These are phyloP conservation scores for Perodicticus potto DNA, from an alignment of 2,797 vertebrate species.

Conservation along the genomic window DNA sequence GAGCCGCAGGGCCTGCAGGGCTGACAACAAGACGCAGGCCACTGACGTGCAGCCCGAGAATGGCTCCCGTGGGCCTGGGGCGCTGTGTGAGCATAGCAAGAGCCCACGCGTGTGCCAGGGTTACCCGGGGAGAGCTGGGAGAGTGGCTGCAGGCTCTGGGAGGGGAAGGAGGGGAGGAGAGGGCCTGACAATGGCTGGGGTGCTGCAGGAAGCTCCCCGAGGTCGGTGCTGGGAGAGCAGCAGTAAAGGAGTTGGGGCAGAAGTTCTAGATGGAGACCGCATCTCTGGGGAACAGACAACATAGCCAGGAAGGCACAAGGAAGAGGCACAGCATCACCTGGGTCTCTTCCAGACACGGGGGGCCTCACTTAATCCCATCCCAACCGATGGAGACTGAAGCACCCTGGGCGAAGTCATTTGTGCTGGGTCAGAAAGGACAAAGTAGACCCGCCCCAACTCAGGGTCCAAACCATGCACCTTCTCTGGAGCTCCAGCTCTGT, in stretches of 20 bases:
- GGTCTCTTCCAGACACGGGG: not conserved
- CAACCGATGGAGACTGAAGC: fast-evolving
- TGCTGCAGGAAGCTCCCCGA: too few species aligned
- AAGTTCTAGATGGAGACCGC: fast-evolving
- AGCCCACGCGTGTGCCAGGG: too few species aligned
- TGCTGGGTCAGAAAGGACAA: fast-evolving
- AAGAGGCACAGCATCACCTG: not conserved
- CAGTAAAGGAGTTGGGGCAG: fast-evolving
- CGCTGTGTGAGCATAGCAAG: not conserved
- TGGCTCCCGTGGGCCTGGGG: not conserved
- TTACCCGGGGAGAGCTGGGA: fast-evolving
- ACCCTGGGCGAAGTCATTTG: fast-evolving
- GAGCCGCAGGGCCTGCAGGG: not conserved
- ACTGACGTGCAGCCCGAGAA: not conserved
- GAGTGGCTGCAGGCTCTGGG: not conserved
- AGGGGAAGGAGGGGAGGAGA: not conserved
- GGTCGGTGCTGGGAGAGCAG: fast-evolving
- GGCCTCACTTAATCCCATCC: not conserved
- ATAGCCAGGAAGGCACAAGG: fast-evolving
- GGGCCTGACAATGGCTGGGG: too few species aligned
- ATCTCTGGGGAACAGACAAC: too few species aligned
- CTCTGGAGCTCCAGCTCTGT: fast-evolving
- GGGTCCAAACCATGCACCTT: fast-evolving
- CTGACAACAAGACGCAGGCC: not conserved
- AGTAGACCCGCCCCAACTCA: fast-evolving